Evolutionary conservation across 2,113 vertebrate species (phyloP).

Genomic region (Aptenodytes forsteri): DNA sequence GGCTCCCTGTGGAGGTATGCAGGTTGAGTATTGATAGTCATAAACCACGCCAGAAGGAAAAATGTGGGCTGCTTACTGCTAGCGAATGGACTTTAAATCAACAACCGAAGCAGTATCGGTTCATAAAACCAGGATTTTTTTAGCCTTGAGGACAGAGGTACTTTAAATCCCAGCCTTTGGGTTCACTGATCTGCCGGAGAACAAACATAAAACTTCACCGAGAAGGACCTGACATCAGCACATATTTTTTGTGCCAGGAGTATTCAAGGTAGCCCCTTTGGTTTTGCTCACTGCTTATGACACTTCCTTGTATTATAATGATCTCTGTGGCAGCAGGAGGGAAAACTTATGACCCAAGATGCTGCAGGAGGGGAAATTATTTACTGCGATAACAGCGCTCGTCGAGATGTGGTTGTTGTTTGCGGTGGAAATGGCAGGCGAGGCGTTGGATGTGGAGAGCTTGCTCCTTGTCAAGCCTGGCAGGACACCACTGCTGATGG

Average conservation of each 20-base stretch:
- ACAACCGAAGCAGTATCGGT: slow-evolving; percentile 28
- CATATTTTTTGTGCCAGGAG: not conserved
- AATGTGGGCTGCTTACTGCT: slow-evolving; percentile 33
- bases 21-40: slow-evolving; percentile 12
- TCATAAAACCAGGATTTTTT: slow-evolving; percentile 65
- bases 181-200: slow-evolving; percentile 57
- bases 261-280: slow-evolving; percentile 18
- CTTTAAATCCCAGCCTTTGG: slow-evolving; percentile 57
- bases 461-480: not conserved
- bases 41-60: slow-evolving; percentile 55
- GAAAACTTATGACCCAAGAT: not conserved
- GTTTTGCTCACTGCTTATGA: slow-evolving; percentile 1
- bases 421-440: not conserved
- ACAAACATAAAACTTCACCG: slow-evolving; percentile 31
- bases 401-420: fast-evolving
- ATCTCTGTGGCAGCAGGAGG: not conserved
- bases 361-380: not conserved
- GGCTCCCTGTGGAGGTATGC: slow-evolving; percentile 33
- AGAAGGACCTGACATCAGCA: slow-evolving; percentile 41
- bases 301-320: not conserved
- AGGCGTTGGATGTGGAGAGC: not conserved
- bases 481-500: not conserved
- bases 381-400: not conserved
- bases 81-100: slow-evolving; percentile 65
- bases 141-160: slow-evolving; percentile 59